Evolutionary conservation across 2,888 invertebrate species (phyloP).

Genomic region (Netelia virgata): DNA sequence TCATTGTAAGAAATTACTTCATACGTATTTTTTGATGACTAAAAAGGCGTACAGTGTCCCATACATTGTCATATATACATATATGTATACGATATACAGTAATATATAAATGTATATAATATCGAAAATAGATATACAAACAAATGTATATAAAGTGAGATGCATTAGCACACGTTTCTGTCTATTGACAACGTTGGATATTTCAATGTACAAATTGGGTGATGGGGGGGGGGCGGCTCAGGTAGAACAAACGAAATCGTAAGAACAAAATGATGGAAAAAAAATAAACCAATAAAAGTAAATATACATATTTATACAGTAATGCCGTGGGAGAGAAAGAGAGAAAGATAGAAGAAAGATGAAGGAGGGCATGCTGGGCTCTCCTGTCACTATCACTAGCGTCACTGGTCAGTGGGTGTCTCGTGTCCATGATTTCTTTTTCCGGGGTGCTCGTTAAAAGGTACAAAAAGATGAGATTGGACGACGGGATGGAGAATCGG

Average conservation of each 20-base stretch:
- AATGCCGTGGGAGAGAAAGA: slow-evolving; percentile 38
- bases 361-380: slow-evolving; percentile 82
- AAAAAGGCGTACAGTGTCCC: too few species aligned
- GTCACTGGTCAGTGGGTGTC: slow-evolving; percentile 78
- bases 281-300: slow-evolving; percentile 17
- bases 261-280: slow-evolving; percentile 19
- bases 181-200: slow-evolving; percentile 57
- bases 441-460: slow-evolving; percentile 3
- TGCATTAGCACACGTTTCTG: slow-evolving; percentile 63
- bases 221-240: slow-evolving; percentile 34
- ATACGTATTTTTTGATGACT: too few species aligned
- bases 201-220: slow-evolving; percentile 54
- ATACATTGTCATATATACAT: slow-evolving; percentile 34
- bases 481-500: slow-evolving; percentile 39
- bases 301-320: slow-evolving; percentile 47
- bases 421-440: slow-evolving; percentile 68
- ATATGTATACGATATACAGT: slow-evolving; percentile 25
- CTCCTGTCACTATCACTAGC: slow-evolving; percentile 85
- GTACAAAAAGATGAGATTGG: slow-evolving; percentile 49
- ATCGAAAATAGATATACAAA: slow-evolving; percentile 49
- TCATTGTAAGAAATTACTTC: too few species aligned
- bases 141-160: slow-evolving; percentile 58
- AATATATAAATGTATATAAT: slow-evolving; percentile 43
- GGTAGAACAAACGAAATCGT: slow-evolving; percentile 37
- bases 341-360: slow-evolving; percentile 65